Evolutionary conservation across 2,888 invertebrate genomes (phyloP), one percentile per base, ranked within the genome.

Genomic region (Campoplex capitator): DNA sequence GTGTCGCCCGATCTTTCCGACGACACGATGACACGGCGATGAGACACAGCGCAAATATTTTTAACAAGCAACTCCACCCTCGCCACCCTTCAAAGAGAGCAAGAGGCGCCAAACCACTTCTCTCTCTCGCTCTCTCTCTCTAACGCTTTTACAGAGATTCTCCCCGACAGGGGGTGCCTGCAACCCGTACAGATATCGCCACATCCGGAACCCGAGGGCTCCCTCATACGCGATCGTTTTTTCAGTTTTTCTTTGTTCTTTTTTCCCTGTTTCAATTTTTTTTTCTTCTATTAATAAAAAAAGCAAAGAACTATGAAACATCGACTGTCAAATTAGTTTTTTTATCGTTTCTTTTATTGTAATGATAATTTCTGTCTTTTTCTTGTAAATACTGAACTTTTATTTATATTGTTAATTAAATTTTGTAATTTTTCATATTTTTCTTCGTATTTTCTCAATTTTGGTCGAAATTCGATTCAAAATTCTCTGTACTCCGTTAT

Each of bases 41-140:
- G 74, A 83, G 82, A 84, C 82, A 78, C 87, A 83, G 85, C 88
- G 86, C 86, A 88, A 88, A 89, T 89, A 89, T 88, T 89, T 89
- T 88, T 89, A 89, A 89, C 89, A 87, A 87, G 85, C 85, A 79
- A 85, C 87, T 75, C 77, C 67, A 75, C 74, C 74, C 85, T 38
- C 77, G n/a, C 67, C 32, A 32, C 56, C 71, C 45, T 11, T 62
- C n/a, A 23, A 7, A 38, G 23, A 75, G 48, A 83, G 45, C 54
- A 32, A 32, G 68, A 35, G 56, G 32, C 48, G 13, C 62, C 62
- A 62, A 62, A 62, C 13, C 62, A n/a, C 42, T 65, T 56, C 13
- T 76, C 67, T 23, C n/a, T 45, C 42, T 67, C 42, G 9, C 62
- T 23, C 32, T 23, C n/a, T 68, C 13, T 68, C 68, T 68, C 45